Conservation (phyloP, 2,113 vertebrate species). For the Anarhynchus alexandrinus region DNA sequence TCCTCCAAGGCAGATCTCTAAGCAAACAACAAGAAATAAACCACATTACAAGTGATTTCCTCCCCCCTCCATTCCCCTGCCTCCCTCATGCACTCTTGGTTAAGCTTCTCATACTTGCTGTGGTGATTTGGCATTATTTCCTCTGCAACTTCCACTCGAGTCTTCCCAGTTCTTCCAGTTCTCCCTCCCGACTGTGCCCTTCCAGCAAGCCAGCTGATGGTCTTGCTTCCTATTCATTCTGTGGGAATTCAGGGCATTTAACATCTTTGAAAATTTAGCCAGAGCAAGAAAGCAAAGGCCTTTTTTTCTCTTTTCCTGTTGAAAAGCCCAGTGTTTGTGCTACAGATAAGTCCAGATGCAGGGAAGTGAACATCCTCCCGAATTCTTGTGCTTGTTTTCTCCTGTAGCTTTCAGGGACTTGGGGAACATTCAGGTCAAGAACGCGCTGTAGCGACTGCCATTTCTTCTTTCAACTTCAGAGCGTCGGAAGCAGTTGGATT, state of each 20-base stretch:
- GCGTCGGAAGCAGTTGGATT: neutral
- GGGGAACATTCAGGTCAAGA: neutral
- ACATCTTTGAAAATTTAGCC: neutral
- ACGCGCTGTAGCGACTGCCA: neutral
- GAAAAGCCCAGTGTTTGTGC: neutral
- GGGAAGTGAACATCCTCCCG: neutral
- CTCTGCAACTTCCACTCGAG: neutral
- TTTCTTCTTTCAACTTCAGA: neutral
- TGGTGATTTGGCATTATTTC: neutral
- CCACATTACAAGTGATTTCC: neutral
- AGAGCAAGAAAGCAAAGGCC: neutral
- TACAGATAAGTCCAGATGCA: neutral
- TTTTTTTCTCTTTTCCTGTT: neutral
- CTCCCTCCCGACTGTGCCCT: neutral
- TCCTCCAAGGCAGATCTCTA: neutral
- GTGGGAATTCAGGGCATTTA: neutral
- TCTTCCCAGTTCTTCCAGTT: neutral
- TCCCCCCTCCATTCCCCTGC: neutral
- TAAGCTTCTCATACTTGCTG: neutral
- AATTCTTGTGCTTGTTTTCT: neutral
- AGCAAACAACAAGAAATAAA: neutral
- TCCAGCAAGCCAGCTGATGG: accelerated
- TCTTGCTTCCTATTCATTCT: neutral
- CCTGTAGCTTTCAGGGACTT: neutral
- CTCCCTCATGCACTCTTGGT: neutral